Evolutionary conservation across 2,113 vertebrate genomes (phyloP).

Genomic region (Anolis sagrei): DNA sequence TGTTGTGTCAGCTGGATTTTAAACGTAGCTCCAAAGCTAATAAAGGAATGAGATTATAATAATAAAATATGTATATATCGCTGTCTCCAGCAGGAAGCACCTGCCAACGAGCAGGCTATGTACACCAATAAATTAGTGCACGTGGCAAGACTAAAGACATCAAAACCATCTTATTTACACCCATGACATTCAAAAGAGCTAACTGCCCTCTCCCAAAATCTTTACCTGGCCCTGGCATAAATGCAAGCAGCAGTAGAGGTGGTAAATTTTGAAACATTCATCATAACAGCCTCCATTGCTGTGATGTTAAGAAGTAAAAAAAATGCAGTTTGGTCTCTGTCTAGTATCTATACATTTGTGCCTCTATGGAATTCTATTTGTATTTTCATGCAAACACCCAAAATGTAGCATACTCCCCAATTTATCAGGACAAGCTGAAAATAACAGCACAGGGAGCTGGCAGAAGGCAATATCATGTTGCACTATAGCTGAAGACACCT

Average conservation of each 20-base stretch:
- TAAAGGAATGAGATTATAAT: slow-evolving; percentile 32
- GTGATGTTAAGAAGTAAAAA: not conserved
- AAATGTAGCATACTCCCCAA: too few relatives aligned
- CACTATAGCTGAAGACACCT: too few relatives aligned
- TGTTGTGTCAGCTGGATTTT: slow-evolving; percentile 43
- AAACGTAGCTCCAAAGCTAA: slow-evolving; percentile 28
- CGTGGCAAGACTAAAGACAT: slow-evolving; percentile 1
- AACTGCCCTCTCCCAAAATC: not conserved
- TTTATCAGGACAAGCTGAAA: too few relatives aligned
- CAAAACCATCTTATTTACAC: slow-evolving; percentile 29
- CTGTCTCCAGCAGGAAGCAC: slow-evolving; percentile 39
- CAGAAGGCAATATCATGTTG: too few relatives aligned
- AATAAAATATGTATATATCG: slow-evolving; percentile 35
- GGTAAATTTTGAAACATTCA: not conserved
- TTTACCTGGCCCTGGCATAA: slow-evolving; percentile 7
- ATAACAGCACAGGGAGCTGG: too few relatives aligned
- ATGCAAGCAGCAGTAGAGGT: not conserved
- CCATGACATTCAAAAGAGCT: not conserved
- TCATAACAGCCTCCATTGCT: not conserved
- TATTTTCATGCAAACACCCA: too few relatives aligned
- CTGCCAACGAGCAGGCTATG: slow-evolving; percentile 18
- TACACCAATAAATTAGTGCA: slow-evolving; percentile 20
- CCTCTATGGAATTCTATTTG: too few relatives aligned
- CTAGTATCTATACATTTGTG: not conserved
- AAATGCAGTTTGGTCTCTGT: too few relatives aligned